Percentiles rank a stretch among this genome's conserved stretches.
These are phyloP conservation scores for Istiophorus platypterus DNA, from an alignment of 2,113 vertebrate species.

Conservation along the genomic window DNA sequence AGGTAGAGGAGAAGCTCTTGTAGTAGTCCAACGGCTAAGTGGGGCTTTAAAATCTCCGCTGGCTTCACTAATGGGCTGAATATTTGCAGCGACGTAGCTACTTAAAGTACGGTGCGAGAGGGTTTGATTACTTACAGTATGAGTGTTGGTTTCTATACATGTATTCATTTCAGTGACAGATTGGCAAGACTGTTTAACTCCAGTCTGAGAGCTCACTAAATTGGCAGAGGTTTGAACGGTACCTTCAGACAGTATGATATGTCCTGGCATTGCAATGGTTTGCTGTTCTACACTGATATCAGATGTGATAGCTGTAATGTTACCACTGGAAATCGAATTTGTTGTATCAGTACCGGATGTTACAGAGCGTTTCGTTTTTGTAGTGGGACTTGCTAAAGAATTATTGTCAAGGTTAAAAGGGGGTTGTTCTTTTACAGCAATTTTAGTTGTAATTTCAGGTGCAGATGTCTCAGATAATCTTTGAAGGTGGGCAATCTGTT, in stretches of 20 bases:
- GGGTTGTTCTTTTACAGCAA: slow-evolving; percentile 14
- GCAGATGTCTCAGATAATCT: slow-evolving; percentile 8
- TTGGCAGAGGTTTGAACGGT: slow-evolving; percentile 6
- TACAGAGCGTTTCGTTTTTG: slow-evolving; percentile 24
- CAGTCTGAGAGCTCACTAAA: slow-evolving; percentile 16
- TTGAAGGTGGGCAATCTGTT: slow-evolving; percentile 6
- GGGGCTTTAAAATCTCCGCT: slow-evolving; percentile 25
- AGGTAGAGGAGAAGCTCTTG: slow-evolving; percentile 46
- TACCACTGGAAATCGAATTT: slow-evolving; percentile 13
- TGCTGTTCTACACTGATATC: slow-evolving; percentile 19
- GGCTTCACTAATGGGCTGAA: slow-evolving; percentile 8
- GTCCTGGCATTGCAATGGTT: slow-evolving; percentile 9
- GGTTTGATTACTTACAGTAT: slow-evolving; percentile 21
- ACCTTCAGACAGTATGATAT: neutral
- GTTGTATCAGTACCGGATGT: neutral
- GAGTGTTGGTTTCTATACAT: slow-evolving; percentile 21
- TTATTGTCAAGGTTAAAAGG: slow-evolving; percentile 6
- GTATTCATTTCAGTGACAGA: slow-evolving; percentile 27
- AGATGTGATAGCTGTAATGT: slow-evolving; percentile 1
- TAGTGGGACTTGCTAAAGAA: slow-evolving; percentile 27
- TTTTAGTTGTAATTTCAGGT: slow-evolving; percentile 18
- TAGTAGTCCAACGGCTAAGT: slow-evolving; percentile 24
- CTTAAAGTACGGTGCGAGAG: slow-evolving; percentile 6
- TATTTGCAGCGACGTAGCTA: neutral
- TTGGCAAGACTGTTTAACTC: slow-evolving; percentile 15